These are phyloP conservation scores for Ernsta delagoae DNA, from an alignment of 2,888 invertebrate genomes.

Conservation along the genomic window DNA sequence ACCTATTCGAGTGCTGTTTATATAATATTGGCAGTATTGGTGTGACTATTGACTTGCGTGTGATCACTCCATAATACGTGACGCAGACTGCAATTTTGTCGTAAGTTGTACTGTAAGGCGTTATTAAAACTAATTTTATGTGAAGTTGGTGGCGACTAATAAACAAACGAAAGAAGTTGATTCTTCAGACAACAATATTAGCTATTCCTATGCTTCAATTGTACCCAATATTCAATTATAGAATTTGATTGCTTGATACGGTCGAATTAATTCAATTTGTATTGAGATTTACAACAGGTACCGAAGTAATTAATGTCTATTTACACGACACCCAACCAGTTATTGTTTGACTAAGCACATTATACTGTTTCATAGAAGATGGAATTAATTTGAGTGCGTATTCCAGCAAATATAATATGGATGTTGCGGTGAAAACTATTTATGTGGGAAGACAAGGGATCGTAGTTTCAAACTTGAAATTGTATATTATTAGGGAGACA, in stretches of 20 bases:
- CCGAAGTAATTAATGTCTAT: slow-evolving; percentile 33
- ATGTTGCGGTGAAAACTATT: slow-evolving; percentile 34
- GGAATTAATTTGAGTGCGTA: slow-evolving; percentile 36
- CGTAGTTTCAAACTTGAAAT: slow-evolving; percentile 21
- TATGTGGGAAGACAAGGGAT: slow-evolving; percentile 26
- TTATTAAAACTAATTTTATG: too few relatives aligned
- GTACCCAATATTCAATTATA: slow-evolving; percentile 34
- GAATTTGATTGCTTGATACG: slow-evolving; percentile 35
- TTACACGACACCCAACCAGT: slow-evolving; percentile 32
- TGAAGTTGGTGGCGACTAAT: background rate
- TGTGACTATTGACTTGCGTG: too few relatives aligned
- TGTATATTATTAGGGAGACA: slow-evolving; percentile 20
- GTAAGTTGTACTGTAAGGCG: too few relatives aligned
- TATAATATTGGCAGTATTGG: too few relatives aligned
- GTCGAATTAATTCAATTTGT: slow-evolving; percentile 34
- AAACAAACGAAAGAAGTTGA: background rate
- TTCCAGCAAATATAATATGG: slow-evolving; percentile 35
- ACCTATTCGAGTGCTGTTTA: too few relatives aligned
- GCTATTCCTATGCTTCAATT: slow-evolving; percentile 21
- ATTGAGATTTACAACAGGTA: slow-evolving; percentile 37
- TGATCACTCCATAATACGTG: too few relatives aligned
- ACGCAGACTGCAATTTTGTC: too few relatives aligned
- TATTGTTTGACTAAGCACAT: slow-evolving; percentile 35
- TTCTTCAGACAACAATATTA: background rate
- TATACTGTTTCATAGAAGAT: slow-evolving; percentile 37